These are phyloP conservation scores for Helogale parvula DNA, from an alignment of 2,113 vertebrate genomes.

Conservation along the genomic window DNA sequence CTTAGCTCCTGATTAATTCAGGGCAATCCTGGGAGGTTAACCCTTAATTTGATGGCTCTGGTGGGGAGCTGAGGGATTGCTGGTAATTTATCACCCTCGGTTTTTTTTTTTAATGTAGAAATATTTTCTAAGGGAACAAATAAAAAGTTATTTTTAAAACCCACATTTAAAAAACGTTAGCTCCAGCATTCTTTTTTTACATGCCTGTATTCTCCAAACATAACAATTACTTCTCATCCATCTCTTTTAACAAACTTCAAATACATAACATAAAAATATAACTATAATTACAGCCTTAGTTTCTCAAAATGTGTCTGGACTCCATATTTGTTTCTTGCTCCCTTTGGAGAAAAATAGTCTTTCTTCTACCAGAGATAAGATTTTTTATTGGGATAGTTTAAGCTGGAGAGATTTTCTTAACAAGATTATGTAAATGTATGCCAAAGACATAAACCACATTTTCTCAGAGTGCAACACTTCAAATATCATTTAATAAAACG, in stretches of 20 bases:
- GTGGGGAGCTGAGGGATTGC: constrained; percentile 58
- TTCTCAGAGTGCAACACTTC: constrained; percentile 76
- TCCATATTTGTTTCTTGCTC: constrained; percentile 57
- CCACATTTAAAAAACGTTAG: constrained; percentile 75
- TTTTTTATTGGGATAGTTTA: constrained; percentile 74
- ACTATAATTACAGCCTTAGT: constrained; percentile 42
- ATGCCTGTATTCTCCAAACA: constrained; percentile 58
- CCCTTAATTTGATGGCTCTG: constrained; percentile 75
- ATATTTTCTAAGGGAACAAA: constrained; percentile 66
- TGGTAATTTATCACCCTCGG: constrained; percentile 67
- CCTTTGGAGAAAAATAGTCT: constrained; percentile 69
- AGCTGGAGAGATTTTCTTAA: constrained; percentile 77
- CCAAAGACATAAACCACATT: constrained; percentile 78
- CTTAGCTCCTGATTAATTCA: constrained; percentile 78
- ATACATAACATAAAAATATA: constrained; percentile 58
- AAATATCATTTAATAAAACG: constrained; percentile 81
- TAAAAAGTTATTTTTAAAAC: constrained; percentile 72
- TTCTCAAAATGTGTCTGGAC: constrained; percentile 55
- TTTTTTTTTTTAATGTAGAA: constrained; percentile 38
- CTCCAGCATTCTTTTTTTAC: constrained; percentile 55
- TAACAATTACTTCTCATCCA: constrained; percentile 60
- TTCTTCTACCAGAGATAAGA: constrained; percentile 68
- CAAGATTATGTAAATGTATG: constrained; percentile 81
- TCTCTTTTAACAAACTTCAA: constrained; percentile 73
- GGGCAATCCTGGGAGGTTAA: constrained; percentile 71